These are phyloP conservation scores for Nematopogon swammerdamellus DNA, from an alignment of 2,888 invertebrate genomes.

Conservation along the genomic window DNA sequence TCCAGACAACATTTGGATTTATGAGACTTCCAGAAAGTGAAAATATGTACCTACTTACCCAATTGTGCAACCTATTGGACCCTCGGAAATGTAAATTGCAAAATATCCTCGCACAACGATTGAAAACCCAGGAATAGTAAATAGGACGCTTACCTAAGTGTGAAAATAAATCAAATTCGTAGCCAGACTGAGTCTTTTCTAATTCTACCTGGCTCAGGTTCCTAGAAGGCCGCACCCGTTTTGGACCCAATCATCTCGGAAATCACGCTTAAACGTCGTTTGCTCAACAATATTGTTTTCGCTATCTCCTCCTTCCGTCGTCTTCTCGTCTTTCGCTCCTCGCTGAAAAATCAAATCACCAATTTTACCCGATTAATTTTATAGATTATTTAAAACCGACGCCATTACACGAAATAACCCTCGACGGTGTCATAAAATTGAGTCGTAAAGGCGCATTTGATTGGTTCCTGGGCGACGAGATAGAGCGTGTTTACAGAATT, in stretches of 20 bases:
- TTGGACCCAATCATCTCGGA: background rate
- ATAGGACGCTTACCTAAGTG: too few species aligned
- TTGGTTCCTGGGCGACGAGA: background rate
- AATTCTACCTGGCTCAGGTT: background rate
- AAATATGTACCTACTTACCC: too few species aligned
- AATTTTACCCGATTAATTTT: background rate
- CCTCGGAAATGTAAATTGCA: too few species aligned
- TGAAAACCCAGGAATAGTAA: too few species aligned
- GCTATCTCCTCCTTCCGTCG: background rate
- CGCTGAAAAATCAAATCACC: background rate
- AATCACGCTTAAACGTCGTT: background rate
- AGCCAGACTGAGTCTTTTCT: background rate
- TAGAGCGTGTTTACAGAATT: background rate
- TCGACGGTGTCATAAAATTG: background rate
- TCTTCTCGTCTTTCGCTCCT: too few species aligned
- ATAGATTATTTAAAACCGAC: background rate
- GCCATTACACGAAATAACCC: background rate
- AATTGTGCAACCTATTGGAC: too few species aligned
- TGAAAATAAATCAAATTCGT: background rate
- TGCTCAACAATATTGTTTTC: background rate
- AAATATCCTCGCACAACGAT: too few species aligned
- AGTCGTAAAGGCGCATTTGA: background rate
- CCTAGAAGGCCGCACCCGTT: background rate
- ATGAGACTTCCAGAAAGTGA: too few species aligned
- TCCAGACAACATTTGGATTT: too few species aligned